These are phyloP conservation scores for Embiotoca jacksoni DNA, from an alignment of 2,113 vertebrate species.

Conservation along the genomic window DNA sequence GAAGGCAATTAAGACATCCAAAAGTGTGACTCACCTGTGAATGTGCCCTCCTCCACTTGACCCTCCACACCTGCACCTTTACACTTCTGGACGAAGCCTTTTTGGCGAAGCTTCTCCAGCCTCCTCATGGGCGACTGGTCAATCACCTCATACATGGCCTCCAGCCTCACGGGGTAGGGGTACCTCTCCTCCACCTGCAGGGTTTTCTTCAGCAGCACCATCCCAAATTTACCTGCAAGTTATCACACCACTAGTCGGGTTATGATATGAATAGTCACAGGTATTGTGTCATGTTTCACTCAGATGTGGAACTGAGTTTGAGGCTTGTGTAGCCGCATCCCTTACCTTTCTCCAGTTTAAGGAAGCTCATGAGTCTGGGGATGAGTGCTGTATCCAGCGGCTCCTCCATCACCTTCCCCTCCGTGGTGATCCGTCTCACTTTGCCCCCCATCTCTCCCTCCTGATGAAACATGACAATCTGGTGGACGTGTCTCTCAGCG, in stretches of 20 bases:
- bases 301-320: too few relatives aligned
- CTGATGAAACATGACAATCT: slow-evolving; percentile 96
- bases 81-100: slow-evolving; percentile 95
- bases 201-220: slow-evolving; percentile 97
- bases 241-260: neutral
- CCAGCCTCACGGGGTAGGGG: slow-evolving; percentile 95
- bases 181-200: slow-evolving; percentile 96
- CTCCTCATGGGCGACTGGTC: slow-evolving; percentile 93
- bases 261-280: too few relatives aligned
- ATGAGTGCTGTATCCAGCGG: slow-evolving; percentile 90
- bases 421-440: slow-evolving; percentile 91
- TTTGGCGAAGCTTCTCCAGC: slow-evolving; percentile 95
- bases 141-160: slow-evolving; percentile 96
- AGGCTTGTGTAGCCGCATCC: too few relatives aligned
- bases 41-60: slow-evolving; percentile 86
- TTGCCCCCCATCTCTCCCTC: slow-evolving; percentile 92
- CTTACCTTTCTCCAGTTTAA: slow-evolving; percentile 94
- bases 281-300: too few relatives aligned
- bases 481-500: slow-evolving; percentile 94
- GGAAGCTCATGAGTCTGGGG: slow-evolving; percentile 93
- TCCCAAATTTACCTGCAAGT: slow-evolving; percentile 89
- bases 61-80: slow-evolving; percentile 94
- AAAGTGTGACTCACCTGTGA: slow-evolving; percentile 56
- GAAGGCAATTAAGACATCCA: too few relatives aligned
- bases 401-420: slow-evolving; percentile 94